Evolutionary conservation across 2,797 vertebrate species (phyloP).

Genomic region (Lepilemur septentrionalis): DNA sequence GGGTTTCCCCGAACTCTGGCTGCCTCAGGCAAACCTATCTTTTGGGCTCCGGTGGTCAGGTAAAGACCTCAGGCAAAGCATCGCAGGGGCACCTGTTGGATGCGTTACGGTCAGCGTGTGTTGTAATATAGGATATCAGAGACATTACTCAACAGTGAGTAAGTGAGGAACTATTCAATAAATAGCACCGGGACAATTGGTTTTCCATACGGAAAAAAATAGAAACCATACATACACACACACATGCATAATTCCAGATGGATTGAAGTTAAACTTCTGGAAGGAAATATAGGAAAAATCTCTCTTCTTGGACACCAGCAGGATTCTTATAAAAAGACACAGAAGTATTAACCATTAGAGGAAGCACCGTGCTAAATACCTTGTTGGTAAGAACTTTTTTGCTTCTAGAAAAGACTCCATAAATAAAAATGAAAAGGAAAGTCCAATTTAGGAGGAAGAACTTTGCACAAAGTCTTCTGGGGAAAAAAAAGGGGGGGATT

Average conservation of each 20-base stretch:
- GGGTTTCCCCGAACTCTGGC: background rate
- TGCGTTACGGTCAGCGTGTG: background rate
- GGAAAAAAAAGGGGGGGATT: background rate
- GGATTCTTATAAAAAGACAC: background rate
- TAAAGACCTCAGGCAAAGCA: background rate
- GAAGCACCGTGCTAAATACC: background rate
- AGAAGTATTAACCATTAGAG: background rate
- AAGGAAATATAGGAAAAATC: background rate
- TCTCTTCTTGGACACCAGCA: background rate
- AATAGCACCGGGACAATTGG: background rate
- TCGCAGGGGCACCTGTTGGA: background rate
- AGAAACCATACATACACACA: background rate
- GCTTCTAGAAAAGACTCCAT: background rate
- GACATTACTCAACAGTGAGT: background rate
- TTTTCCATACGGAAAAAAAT: background rate
- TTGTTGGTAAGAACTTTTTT: background rate
- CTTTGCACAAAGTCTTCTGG: background rate
- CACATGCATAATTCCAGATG: background rate
- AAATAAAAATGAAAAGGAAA: background rate
- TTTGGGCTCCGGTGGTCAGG: background rate
- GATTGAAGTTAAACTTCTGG: background rate
- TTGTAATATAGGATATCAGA: background rate
- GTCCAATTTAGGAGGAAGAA: fast-evolving
- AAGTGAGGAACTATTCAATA: background rate
- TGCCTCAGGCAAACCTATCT: background rate